Percentiles rank a stretch among this genome's conserved stretches.
phyloP scores from a whole-genome alignment of 2,888 invertebrate species.

The Ophraella communa region DNA sequence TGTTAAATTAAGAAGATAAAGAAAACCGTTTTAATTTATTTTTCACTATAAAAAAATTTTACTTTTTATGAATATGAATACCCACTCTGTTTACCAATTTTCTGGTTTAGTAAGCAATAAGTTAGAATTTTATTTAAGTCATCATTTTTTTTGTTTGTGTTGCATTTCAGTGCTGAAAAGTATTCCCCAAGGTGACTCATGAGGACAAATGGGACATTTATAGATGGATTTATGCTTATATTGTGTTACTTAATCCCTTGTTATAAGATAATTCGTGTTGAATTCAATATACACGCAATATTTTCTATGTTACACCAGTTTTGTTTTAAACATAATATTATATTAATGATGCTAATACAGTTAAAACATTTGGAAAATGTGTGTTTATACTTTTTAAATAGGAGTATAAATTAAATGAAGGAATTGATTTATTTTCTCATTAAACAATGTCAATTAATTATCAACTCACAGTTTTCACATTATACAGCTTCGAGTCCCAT shows the following conservation, averaged over 20 bases:
- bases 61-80: not conserved
- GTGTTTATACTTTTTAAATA: too few species aligned
- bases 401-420: too few species aligned
- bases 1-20: too few species aligned
- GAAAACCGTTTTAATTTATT: too few species aligned
- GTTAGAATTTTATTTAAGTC: not conserved
- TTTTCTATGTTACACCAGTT: not conserved
- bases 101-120: not conserved
- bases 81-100: not conserved
- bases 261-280: not conserved
- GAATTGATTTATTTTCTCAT: too few species aligned
- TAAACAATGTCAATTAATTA: too few species aligned
- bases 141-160: not conserved
- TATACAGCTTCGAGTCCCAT: too few species aligned
- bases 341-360: not conserved
- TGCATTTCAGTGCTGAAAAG: not conserved
- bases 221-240: not conserved
- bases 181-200: constrained; percentile 2
- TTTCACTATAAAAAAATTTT: too few species aligned
- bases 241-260: constrained; percentile 2
- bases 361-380: too few species aligned
- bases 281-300: not conserved
- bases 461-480: too few species aligned
- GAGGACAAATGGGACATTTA: not conserved
- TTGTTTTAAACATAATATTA: not conserved